Conservation (phyloP, 2,113 vertebrate species). For the Aythya baeri region DNA sequence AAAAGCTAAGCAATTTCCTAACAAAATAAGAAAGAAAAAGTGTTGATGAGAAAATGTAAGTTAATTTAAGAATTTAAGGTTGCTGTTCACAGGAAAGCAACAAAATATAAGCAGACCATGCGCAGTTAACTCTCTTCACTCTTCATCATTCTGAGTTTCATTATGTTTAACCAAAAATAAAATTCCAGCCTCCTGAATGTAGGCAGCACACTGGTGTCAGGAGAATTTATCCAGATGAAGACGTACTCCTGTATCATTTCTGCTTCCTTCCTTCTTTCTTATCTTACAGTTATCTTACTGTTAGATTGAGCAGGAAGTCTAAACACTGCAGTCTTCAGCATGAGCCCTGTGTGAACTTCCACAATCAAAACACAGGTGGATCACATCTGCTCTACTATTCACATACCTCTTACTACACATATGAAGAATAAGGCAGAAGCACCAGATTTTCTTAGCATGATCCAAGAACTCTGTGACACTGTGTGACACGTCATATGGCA, state of each 20-base stretch:
- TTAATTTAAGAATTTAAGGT: background rate
- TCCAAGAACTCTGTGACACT: background rate
- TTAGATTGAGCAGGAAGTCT: background rate
- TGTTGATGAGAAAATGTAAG: background rate
- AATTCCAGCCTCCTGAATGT: background rate
- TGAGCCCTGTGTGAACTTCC: background rate
- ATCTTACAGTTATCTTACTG: background rate
- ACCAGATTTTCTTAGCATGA: background rate
- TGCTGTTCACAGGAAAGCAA: background rate
- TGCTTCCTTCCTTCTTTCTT: background rate
- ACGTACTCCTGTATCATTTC: background rate
- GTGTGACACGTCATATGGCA: background rate
- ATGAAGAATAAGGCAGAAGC: background rate
- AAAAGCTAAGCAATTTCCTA: background rate
- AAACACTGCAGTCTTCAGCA: background rate
- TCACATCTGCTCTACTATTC: background rate
- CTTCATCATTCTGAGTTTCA: background rate
- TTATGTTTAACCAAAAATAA: background rate
- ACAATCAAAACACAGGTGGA: background rate
- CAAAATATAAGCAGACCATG: background rate
- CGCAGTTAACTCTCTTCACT: background rate
- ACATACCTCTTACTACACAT: fast-evolving
- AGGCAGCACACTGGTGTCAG: background rate
- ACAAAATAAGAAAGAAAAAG: background rate
- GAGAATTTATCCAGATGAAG: background rate